phyloP scores from a whole-genome alignment of 2,888 invertebrate species.

The Prosopocoilus inquinatus region DNA sequence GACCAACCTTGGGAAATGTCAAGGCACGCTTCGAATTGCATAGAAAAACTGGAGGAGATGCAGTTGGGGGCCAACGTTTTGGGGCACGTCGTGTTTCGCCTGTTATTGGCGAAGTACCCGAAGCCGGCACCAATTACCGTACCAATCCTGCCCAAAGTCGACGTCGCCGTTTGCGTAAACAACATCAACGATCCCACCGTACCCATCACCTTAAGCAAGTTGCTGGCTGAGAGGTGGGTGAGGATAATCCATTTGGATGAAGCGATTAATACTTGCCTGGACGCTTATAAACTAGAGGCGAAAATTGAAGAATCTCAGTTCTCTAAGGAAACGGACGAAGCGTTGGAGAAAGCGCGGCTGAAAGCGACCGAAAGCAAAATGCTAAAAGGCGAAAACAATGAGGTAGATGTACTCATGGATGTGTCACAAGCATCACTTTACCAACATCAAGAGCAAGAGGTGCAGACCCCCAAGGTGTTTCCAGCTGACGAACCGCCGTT shows the following conservation, averaged over 20 bases:
- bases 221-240: conserved; percentile 36
- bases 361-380: conserved; percentile 34
- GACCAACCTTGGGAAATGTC: conserved; percentile 57
- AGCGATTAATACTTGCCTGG: conserved; percentile 60
- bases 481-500: conserved; percentile 59
- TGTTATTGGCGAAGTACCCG: conserved; percentile 45
- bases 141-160: conserved; percentile 38
- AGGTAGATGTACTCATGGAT: not conserved
- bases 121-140: conserved; percentile 30
- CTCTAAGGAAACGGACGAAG: conserved; percentile 48
- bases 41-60: conserved; percentile 36
- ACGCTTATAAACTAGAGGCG: conserved; percentile 55
- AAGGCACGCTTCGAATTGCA: conserved; percentile 49
- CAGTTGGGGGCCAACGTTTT: conserved; percentile 42
- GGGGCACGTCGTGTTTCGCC: conserved; percentile 40
- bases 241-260: conserved; percentile 42
- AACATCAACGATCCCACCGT: conserved; percentile 36
- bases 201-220: conserved; percentile 37
- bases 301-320: conserved; percentile 48
- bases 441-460: conserved; percentile 46
- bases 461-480: conserved; percentile 61
- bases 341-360: conserved; percentile 49
- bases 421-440: not conserved
- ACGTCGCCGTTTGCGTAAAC: conserved; percentile 40
- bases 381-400: conserved; percentile 15